Base-by-base conservation (phyloP, 2,797 vertebrate species). In the Melanotaenia trifasciata region DNA sequence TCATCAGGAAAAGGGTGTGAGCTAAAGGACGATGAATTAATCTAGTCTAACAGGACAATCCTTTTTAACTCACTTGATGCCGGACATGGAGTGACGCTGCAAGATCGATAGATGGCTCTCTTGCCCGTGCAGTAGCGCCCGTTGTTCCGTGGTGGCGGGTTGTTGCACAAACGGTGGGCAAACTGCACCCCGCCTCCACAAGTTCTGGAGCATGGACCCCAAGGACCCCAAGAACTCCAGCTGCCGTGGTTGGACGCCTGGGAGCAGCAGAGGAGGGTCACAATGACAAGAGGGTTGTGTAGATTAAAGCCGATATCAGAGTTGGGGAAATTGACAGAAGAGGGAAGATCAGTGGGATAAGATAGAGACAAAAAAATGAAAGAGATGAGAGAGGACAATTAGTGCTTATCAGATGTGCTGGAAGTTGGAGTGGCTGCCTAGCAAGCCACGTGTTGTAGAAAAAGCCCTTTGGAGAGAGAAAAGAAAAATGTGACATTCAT, bases 191-290 rank as follows among this genome's bases (percentile, higher is more conserved):
- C 98, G 0, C 98, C 97, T 0, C 97, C 97, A 35, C 98, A 99
- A 0, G 96, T 95, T 1, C 97, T 95, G 10, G 97, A 97, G 79
- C 98, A 99, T 3, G 95, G 87, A 5, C 98, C 98, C 98, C 98
- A 99, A 0, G 96, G 73, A 0, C 98, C 98, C 98, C 98, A 99
- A 3, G 97, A 97, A 0, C 98, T 98, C 98, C 98, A 99, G 92
- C 96, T 98, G 64, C 98, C 98, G 0, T 99, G 97, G 84, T 96
- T 98, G 38, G 98, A 98, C 45, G 95, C 94, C 98, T 99, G 92
- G 76, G 92, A 91, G 30, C 75, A 2, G 81, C 2, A 33, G 64
- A 30, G 0, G 6, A 30, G 38, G 9, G 35, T 18, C 63, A 58
- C 47, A 67, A 26, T 5, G 26, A 38, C 13, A 10, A 3, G 64